Evolutionary conservation across 2,113 vertebrate species (phyloP).

Genomic region (Neofelis nebulosa): DNA sequence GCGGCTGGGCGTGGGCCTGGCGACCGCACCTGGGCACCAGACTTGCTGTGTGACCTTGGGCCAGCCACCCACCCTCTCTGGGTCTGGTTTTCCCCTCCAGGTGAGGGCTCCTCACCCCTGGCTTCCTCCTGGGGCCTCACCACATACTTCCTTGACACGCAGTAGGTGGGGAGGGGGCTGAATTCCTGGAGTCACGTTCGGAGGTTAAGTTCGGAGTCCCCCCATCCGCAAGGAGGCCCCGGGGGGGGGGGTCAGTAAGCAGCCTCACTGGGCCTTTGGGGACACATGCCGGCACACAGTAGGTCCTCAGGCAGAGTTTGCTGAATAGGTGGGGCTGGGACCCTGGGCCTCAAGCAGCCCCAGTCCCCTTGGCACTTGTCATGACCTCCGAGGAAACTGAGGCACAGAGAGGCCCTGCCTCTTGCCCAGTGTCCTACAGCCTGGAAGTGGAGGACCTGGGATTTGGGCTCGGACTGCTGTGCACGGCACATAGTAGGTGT

Average conservation of each 20-base stretch:
- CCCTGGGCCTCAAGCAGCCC: background rate
- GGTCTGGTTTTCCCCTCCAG: background rate
- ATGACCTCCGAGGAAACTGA: background rate
- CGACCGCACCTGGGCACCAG: conserved; percentile 24
- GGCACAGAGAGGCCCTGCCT: background rate
- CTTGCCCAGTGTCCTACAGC: background rate
- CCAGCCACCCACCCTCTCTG: conserved; percentile 38
- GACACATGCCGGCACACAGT: background rate
- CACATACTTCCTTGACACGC: background rate
- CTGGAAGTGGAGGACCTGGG: background rate
- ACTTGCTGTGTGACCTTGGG: conserved; percentile 64
- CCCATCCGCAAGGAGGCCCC: fast-evolving
- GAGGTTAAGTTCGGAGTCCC: background rate
- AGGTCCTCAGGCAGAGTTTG: background rate
- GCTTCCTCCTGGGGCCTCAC: background rate
- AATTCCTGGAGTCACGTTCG: background rate
- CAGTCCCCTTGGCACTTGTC: background rate
- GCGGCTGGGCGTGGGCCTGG: background rate
- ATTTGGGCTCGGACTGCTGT: fast-evolving
- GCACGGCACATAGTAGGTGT: background rate
- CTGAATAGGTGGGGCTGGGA: no score
- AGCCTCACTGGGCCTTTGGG: background rate
- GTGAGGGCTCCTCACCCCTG: background rate
- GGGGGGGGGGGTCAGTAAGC: background rate
- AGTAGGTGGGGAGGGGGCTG: background rate